Evolutionary conservation across 2,113 vertebrate genomes (phyloP).

Genomic region (rat (Rattus norvegicus)): DNA sequence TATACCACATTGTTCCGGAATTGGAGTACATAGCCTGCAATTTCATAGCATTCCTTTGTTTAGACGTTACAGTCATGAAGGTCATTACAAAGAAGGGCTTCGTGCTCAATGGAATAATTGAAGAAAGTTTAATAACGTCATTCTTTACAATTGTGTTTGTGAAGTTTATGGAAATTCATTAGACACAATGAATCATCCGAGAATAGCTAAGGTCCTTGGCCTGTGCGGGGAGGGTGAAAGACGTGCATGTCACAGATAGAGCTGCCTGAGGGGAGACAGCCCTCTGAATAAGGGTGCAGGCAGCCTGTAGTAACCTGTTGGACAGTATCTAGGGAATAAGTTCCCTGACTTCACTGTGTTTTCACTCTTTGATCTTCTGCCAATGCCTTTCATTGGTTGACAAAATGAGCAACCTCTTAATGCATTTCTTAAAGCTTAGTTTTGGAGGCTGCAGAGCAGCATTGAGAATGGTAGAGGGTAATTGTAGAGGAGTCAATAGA

Average conservation of each 20-base stretch:
- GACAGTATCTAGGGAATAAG: neutral
- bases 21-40: neutral
- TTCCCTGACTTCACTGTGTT: neutral
- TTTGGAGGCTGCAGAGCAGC: neutral
- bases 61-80: neutral
- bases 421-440: neutral
- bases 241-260: neutral
- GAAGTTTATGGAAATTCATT: slow-evolving; percentile 23
- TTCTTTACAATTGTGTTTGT: neutral
- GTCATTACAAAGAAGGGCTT: neutral
- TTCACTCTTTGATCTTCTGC: neutral
- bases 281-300: neutral
- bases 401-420: neutral
- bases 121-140: slow-evolving; percentile 28
- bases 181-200: neutral
- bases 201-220: neutral
- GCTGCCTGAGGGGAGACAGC: neutral
- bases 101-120: neutral
- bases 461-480: neutral
- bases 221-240: neutral
- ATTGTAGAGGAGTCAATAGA: neutral
- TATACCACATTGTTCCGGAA: neutral
- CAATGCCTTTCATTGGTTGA: neutral
- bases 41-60: neutral
- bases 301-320: neutral